phyloP scores from a whole-genome alignment of 2,113 vertebrate species.

The Gavia stellata region DNA sequence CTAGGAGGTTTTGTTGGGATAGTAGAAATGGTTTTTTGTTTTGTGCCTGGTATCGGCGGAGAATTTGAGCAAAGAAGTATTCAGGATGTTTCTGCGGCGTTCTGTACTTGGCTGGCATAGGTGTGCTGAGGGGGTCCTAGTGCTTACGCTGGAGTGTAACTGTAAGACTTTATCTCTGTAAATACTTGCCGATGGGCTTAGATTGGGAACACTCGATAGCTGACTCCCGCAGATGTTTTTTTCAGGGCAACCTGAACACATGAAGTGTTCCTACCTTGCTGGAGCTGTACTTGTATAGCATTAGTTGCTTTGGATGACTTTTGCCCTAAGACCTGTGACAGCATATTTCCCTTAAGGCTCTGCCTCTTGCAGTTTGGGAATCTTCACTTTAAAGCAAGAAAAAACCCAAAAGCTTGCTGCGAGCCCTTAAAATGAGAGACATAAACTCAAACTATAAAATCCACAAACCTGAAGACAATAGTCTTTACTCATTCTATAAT shows the following conservation, averaged over 20 bases:
- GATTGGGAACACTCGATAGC: background rate
- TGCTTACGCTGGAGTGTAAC: background rate
- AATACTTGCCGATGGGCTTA: background rate
- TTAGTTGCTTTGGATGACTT: background rate
- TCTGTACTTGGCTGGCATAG: background rate
- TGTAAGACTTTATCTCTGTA: background rate
- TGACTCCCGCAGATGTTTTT: background rate
- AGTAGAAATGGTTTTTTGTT: background rate
- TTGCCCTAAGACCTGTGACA: background rate
- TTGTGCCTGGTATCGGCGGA: background rate
- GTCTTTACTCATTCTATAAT: background rate
- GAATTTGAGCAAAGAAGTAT: background rate
- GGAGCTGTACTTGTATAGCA: background rate
- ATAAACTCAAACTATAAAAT: background rate
- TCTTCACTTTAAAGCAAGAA: background rate
- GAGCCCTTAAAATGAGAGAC: background rate
- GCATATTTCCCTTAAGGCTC: background rate
- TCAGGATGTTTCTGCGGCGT: background rate
- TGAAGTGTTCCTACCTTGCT: background rate
- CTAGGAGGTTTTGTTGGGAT: background rate
- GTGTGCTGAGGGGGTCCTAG: background rate
- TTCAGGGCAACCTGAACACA: background rate
- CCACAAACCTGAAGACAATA: background rate
- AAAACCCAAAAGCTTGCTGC: background rate
- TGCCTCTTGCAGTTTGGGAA: background rate